Evolutionary conservation across 2,888 invertebrate species (phyloP).

Genomic region (Sarcophaga caerulescens): DNA sequence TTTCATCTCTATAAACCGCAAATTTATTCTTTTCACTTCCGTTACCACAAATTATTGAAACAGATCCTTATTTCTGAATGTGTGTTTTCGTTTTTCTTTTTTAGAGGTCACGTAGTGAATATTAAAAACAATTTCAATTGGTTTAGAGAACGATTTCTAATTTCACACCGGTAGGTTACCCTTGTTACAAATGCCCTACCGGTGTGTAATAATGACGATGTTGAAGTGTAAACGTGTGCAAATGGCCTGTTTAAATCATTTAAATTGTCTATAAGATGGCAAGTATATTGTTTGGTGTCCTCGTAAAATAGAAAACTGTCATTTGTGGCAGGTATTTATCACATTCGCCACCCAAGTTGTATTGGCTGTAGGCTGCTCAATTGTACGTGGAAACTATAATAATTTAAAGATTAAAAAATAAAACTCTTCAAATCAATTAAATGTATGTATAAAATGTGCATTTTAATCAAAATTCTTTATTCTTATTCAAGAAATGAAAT

Average conservation of each 20-base stretch:
- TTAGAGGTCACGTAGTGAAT: conserved; percentile 60
- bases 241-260: conserved; percentile 60
- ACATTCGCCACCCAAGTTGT: conserved; percentile 57
- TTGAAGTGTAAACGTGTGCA: conserved; percentile 31
- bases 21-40: conserved; percentile 61
- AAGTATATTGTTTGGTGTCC: conserved; percentile 26
- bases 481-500: background rate
- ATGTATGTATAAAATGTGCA: conserved; percentile 18
- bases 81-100: background rate
- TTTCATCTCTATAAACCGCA: conserved; percentile 56
- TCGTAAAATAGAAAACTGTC: conserved; percentile 65
- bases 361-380: background rate
- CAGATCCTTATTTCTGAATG: conserved; percentile 26
- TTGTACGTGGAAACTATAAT: conserved; percentile 59
- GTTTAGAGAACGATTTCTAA: conserved; percentile 19
- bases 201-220: background rate
- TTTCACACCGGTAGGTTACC: conserved; percentile 53
- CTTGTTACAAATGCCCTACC: conserved; percentile 29
- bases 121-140: conserved; percentile 47
- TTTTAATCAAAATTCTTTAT: background rate
- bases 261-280: conserved; percentile 43
- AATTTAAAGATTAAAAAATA: conserved; percentile 29
- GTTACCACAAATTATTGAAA: conserved; percentile 46
- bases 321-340: conserved; percentile 58
- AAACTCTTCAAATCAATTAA: background rate